A percentile compares a stretch with the other conserved stretches of the same genome.
phyloP scores from a whole-genome alignment of 2,888 invertebrate genomes.

The Maniola hyperantus region DNA sequence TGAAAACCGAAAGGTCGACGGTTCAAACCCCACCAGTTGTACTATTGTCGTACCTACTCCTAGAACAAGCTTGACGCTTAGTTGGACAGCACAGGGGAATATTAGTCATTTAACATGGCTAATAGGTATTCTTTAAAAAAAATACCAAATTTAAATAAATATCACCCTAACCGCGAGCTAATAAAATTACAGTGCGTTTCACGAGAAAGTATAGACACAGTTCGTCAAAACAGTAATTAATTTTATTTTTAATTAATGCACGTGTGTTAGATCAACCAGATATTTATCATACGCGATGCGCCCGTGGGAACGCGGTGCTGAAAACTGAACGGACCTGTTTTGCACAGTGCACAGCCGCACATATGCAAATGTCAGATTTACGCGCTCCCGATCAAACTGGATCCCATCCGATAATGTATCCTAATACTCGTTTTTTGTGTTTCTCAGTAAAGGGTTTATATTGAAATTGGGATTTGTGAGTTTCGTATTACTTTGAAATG shows the following conservation, averaged over 20 bases:
- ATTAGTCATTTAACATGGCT: too few relatives aligned
- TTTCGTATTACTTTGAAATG: constrained; percentile 5
- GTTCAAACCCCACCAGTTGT: too few relatives aligned
- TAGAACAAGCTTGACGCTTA: too few relatives aligned
- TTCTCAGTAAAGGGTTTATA: constrained; percentile 6
- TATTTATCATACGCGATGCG: constrained; percentile 37
- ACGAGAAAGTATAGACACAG: constrained; percentile 6
- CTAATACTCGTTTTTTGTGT: constrained; percentile 34
- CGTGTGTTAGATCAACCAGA: constrained; percentile 34
- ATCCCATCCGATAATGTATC: constrained; percentile 45
- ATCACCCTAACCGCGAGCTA: constrained; percentile 1
- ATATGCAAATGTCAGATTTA: constrained; percentile 64
- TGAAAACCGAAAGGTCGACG: too few relatives aligned
- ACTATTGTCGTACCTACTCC: too few relatives aligned
- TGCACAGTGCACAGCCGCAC: constrained; percentile 46
- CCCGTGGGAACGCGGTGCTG: constrained; percentile 52
- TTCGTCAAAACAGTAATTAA: constrained; percentile 24
- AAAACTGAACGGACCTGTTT: constrained; percentile 67
- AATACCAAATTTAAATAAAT: too few relatives aligned
- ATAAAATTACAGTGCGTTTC: constrained; percentile 1
- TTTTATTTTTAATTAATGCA: constrained; percentile 29
- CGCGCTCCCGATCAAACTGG: constrained; percentile 51
- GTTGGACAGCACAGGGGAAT: too few relatives aligned
- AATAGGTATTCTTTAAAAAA: too few relatives aligned
- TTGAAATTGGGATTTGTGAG: constrained; percentile 15